These are phyloP conservation scores for Pollenia amentaria DNA, from an alignment of 2,888 invertebrate species.

Conservation along the genomic window DNA sequence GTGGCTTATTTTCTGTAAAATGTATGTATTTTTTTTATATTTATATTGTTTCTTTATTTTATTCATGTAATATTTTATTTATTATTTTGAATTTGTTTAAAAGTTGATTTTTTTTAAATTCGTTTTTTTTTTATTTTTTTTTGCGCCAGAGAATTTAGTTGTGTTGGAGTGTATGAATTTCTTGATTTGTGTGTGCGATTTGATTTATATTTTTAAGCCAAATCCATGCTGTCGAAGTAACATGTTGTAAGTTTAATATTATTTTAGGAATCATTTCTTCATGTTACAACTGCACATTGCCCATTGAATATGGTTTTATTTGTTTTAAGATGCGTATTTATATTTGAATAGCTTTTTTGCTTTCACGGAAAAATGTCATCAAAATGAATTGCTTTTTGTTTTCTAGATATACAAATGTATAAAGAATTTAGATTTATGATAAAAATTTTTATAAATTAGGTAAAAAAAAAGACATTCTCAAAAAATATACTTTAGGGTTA, in stretches of 20 bases:
- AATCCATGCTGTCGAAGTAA: slow-evolving; percentile 12
- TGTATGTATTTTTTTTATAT: slow-evolving; percentile 30
- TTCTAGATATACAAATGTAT: no score
- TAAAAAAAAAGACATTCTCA: no score
- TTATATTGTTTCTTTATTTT: slow-evolving; percentile 29
- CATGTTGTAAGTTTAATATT: slow-evolving; percentile 25
- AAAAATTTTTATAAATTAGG: no score
- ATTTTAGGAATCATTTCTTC: not conserved
- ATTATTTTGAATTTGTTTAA: slow-evolving; percentile 51
- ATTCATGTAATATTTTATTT: slow-evolving; percentile 61
- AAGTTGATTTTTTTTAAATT: slow-evolving; percentile 6
- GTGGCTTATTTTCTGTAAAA: not conserved
- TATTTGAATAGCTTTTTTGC: not conserved
- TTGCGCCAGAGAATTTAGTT: slow-evolving; percentile 13
- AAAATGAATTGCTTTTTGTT: no score
- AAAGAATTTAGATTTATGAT: no score
- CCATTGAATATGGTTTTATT: not conserved
- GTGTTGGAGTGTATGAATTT: not conserved
- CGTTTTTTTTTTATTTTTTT: not conserved
- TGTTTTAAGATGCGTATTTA: not conserved
- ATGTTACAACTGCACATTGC: not conserved
- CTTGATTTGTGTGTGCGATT: slow-evolving; percentile 3
- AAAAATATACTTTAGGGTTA: no score
- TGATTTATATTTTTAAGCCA: not conserved
- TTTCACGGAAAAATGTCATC: no score